Percentiles rank a stretch among this genome's conserved stretches.
phyloP scores from a whole-genome alignment of 2,797 vertebrate genomes.

The Orestias chungarensis region DNA sequence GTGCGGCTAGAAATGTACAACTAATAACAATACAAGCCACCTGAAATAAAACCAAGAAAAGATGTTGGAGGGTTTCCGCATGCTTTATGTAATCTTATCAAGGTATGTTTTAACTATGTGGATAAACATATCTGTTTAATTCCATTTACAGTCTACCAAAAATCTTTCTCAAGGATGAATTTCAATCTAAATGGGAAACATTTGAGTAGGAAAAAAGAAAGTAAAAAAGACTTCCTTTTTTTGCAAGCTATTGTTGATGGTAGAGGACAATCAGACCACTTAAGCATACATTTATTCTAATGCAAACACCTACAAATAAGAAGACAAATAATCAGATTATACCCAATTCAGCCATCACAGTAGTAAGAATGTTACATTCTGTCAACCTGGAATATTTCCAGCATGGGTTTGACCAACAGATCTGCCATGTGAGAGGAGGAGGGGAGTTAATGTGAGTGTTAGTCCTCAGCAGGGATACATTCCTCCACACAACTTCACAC shows the following conservation, averaged over 20 bases:
- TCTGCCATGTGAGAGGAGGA: slow-evolving; percentile 29
- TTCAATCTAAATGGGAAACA: not conserved
- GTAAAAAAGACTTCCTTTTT: no score
- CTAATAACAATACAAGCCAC: not conserved
- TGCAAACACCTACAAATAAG: not conserved
- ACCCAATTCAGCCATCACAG: not conserved
- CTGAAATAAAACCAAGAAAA: not conserved
- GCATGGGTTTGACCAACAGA: slow-evolving; percentile 16
- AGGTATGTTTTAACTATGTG: not conserved
- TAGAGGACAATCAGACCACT: not conserved
- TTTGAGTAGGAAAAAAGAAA: not conserved
- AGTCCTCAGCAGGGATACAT: slow-evolving; percentile 52
- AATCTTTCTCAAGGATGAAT: not conserved
- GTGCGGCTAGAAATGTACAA: not conserved
- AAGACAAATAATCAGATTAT: not conserved
- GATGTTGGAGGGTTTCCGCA: not conserved
- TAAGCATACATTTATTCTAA: not conserved
- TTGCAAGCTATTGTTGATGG: no score
- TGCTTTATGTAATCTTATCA: not conserved
- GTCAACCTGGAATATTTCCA: not conserved
- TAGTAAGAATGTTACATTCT: not conserved
- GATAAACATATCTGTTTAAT: not conserved
- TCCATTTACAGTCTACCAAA: not conserved
- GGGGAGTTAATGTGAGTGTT: slow-evolving; percentile 22
- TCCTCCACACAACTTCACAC: slow-evolving; percentile 49